Evolutionary conservation across 2,888 invertebrate species (phyloP), one percentile per base, ranked within the genome.

Genomic region (Apeira syringaria): DNA sequence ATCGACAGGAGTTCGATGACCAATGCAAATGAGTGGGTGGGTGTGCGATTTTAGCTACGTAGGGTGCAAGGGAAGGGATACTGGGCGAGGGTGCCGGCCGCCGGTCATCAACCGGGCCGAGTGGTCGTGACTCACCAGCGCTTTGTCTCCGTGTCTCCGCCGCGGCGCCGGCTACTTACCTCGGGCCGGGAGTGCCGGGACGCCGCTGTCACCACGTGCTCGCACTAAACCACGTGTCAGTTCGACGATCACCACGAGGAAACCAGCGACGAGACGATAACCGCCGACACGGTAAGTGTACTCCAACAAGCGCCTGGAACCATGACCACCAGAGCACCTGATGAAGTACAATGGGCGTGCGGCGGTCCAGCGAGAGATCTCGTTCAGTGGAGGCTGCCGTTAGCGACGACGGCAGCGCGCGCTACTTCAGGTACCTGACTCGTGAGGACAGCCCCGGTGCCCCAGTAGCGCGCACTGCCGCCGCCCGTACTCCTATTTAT

Each of bases 371-470:
- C 95, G 94, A 91, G 85, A 74, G 73, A 46, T 34, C 25, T 47
- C 47, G 68, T 61, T 49, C 45, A 43, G 45, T 10, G 34, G 51
- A 28, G 33, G 41, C 52, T 31, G 44, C 54, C 49, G 42, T 56
- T 50, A 50, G 56, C 58, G 84, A 86, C 80, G 83, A 86, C 84
- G 92, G 92, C 95, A 90, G 91, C 97, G 97, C 97, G 97, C 97
- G 97, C 97, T 97, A 97, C 97, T 97, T 97, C 97, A 96, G 97
- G 97, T 97, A 97, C 97, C 97, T 97, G 97, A 97, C 97, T 97
- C 86, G 80, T 85, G 85, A 90, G 91, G 92, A 89, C 87, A 96
- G 96, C 94, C 91, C 92, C 90, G 95, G 95, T 93, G 95, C 95
- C 95, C 92, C 95, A 94, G 96, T 96, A 96, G 94, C 96, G 93